These are phyloP conservation scores for Heliconius cydno DNA, from an alignment of 2,888 invertebrate species.

Conservation along the genomic window DNA sequence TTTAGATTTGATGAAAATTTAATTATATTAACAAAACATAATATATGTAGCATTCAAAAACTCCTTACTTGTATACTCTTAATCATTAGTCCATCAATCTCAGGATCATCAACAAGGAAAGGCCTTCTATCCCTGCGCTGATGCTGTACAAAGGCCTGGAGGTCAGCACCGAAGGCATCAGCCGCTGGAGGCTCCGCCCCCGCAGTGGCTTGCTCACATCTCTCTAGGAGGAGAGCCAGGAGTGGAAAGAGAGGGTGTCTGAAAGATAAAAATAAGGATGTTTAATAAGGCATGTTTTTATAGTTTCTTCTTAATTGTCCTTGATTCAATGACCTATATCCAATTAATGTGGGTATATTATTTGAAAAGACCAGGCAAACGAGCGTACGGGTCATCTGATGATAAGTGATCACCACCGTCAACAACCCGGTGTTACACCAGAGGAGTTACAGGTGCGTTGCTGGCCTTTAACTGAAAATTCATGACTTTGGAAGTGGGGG, in stretches of 20 bases:
- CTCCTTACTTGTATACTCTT: conserved; percentile 76
- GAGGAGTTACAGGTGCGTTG: no score
- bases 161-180: conserved; percentile 96
- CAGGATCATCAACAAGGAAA: conserved; percentile 94
- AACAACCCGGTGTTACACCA: no score
- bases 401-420: no score
- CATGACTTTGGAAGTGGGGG: no score
- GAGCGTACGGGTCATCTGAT: no score
- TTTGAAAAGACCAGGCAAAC: not conserved
- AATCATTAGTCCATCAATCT: conserved; percentile 93
- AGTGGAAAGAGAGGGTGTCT: conserved; percentile 98
- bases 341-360: not conserved
- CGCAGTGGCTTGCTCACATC: conserved; percentile 98
- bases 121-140: conserved; percentile 93
- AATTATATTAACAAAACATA: not conserved
- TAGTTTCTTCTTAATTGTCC: not conserved
- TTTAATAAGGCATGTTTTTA: not conserved
- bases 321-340: no score
- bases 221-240: conserved; percentile 94
- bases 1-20: no score
- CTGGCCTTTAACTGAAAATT: no score
- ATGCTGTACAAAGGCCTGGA: conserved; percentile 94
- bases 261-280: conserved; percentile 49
- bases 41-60: not conserved
- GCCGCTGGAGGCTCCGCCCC: conserved; percentile 91